A percentile compares a stretch with the other conserved stretches of the same genome.
phyloP scores from a whole-genome alignment of 1,140 invertebrate species.

The Halesus radiatus region DNA sequence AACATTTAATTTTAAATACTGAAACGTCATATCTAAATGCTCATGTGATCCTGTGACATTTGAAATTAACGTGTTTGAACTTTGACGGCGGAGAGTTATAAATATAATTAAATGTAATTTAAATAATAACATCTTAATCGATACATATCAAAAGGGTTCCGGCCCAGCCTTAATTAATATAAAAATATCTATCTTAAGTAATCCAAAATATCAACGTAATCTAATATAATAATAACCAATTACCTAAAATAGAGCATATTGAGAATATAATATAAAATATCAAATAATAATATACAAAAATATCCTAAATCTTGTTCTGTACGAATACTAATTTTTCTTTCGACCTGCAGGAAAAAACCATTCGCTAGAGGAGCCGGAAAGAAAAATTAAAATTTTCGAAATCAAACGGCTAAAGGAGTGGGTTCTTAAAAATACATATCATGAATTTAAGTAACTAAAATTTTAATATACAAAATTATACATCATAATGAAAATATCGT shows the following conservation, averaged over 20 bases:
- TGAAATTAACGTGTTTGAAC: background rate
- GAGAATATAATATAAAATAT: too few relatives aligned
- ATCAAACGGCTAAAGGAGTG: slow-evolving; percentile 46
- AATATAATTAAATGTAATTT: slow-evolving; percentile 34
- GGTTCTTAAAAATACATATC: slow-evolving; percentile 32
- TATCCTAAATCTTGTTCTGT: background rate
- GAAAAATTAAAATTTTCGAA: background rate
- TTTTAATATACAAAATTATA: too few relatives aligned
- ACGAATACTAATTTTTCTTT: background rate
- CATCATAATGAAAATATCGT: too few relatives aligned
- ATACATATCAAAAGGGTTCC: slow-evolving; percentile 51
- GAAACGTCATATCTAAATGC: background rate
- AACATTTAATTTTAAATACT: too few relatives aligned
- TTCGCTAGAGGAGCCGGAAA: background rate
- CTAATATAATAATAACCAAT: too few relatives aligned
- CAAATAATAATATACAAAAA: too few relatives aligned
- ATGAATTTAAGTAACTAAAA: background rate
- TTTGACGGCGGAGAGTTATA: background rate
- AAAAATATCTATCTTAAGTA: slow-evolving; percentile 11
- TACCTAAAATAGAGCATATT: too few relatives aligned
- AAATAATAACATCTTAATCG: slow-evolving; percentile 18
- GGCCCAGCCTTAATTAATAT: slow-evolving; percentile 42
- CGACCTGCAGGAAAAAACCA: background rate
- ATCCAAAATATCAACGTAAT: background rate
- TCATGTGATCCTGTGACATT: slow-evolving; percentile 28